A percentile compares a stretch with the other conserved stretches of the same genome.
Evolutionary conservation across 2,888 invertebrate species (phyloP).

Genomic region (Drosophila kanekoi): DNA sequence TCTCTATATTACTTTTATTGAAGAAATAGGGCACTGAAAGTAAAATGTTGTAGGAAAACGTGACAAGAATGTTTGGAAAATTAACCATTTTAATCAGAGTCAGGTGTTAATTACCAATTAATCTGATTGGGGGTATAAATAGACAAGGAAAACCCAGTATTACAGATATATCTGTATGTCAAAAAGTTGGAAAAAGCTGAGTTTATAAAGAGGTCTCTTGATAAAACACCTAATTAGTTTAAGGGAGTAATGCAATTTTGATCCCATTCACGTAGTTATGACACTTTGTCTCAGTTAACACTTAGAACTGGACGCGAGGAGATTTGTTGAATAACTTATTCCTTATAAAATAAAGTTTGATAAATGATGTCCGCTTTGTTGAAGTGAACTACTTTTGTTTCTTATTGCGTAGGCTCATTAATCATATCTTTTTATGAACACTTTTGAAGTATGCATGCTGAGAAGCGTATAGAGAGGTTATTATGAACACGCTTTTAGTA

Average conservation of each 20-base stretch:
- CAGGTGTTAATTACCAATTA: constrained; percentile 22
- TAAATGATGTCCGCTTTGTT: background rate
- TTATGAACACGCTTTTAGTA: background rate
- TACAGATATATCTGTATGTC: background rate
- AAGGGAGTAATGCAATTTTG: no score
- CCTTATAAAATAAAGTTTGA: background rate
- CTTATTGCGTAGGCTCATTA: background rate
- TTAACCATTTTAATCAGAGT: constrained; percentile 11
- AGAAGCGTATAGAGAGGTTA: constrained; percentile 1
- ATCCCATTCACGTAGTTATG: no score
- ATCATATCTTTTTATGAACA: background rate
- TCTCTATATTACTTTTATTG: no score
- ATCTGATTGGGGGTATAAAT: constrained; percentile 16
- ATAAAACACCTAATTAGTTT: no score
- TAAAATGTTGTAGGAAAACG: constrained; percentile 1
- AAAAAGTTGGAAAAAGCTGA: background rate
- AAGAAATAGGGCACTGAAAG: background rate
- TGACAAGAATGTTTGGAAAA: constrained; percentile 10
- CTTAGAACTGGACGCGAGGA: no score
- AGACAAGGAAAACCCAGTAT: background rate
- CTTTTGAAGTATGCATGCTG: background rate
- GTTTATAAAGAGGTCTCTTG: background rate
- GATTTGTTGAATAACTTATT: background rate
- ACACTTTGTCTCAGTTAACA: no score
- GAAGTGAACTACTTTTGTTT: background rate